These are phyloP conservation scores for Eudyptes chrysolophus DNA, from an alignment of 2,113 vertebrate genomes.

Conservation along the genomic window DNA sequence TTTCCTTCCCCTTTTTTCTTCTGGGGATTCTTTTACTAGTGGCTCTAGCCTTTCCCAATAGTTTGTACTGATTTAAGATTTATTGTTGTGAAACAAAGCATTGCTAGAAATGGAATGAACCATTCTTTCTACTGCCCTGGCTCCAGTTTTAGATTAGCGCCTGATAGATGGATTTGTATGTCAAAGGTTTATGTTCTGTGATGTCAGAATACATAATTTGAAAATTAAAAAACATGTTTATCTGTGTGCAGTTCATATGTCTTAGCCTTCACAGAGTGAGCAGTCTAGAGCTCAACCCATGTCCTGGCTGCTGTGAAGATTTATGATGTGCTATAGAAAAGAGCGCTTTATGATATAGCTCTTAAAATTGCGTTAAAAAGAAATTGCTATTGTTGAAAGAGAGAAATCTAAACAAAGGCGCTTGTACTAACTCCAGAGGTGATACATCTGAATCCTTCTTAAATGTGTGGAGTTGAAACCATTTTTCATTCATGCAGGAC, in stretches of 20 bases:
- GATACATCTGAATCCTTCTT: background rate
- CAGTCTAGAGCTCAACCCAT: background rate
- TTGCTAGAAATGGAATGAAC: background rate
- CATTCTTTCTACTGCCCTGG: background rate
- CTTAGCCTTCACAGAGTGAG: background rate
- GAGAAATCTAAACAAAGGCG: background rate
- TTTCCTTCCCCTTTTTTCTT: background rate
- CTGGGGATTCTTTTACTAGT: background rate
- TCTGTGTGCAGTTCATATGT: constrained; percentile 18
- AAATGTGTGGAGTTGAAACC: background rate
- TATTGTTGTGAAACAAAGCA: background rate
- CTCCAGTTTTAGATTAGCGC: background rate
- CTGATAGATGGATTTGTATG: constrained; percentile 12
- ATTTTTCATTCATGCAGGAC: background rate
- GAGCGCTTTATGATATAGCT: background rate
- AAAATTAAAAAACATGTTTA: constrained; percentile 33
- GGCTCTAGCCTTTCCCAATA: background rate
- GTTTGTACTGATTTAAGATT: background rate
- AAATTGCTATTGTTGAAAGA: background rate
- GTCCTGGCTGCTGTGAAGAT: background rate
- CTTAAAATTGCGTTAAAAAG: background rate
- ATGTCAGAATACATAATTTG: constrained; percentile 57
- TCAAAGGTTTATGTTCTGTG: constrained; percentile 50
- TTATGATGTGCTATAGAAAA: background rate
- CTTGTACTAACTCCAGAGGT: background rate